Conservation (phyloP, 2,888 invertebrate species). For the Hypsopygia costalis region DNA sequence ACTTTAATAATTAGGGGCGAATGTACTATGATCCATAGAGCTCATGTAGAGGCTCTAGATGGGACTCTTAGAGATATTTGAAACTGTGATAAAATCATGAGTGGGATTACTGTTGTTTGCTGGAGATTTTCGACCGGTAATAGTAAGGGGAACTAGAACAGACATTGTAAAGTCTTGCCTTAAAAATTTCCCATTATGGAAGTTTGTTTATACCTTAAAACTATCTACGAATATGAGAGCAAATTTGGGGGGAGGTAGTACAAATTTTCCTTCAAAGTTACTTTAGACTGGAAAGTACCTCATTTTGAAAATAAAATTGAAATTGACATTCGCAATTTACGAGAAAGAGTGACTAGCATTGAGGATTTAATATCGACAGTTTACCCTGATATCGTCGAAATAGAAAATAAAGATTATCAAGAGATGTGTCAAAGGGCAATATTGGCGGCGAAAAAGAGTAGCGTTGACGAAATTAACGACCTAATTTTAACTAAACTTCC, state of each 20-base stretch:
- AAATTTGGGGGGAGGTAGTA: slow-evolving; percentile 22
- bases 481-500: slow-evolving; percentile 21
- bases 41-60: slow-evolving; percentile 23
- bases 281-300: slow-evolving; percentile 23
- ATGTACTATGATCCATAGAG: slow-evolving; percentile 23
- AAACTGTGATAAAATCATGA: slow-evolving; percentile 13
- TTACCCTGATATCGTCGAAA: slow-evolving; percentile 20
- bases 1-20: slow-evolving; percentile 21
- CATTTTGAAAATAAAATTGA: slow-evolving; percentile 21
- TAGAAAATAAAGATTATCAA: slow-evolving; percentile 15
- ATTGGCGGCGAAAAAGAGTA: slow-evolving; percentile 23
- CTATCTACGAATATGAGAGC: slow-evolving; percentile 25
- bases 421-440: slow-evolving; percentile 20
- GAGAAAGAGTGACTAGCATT: slow-evolving; percentile 17
- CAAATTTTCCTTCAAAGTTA: slow-evolving; percentile 22
- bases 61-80: slow-evolving; percentile 19
- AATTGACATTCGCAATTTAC: slow-evolving; percentile 21
- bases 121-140: slow-evolving; percentile 22
- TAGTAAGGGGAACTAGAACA: slow-evolving; percentile 6
- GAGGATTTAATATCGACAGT: slow-evolving; percentile 17
- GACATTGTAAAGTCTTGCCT: background rate
- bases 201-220: slow-evolving; percentile 19
- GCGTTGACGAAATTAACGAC: slow-evolving; percentile 14
- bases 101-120: slow-evolving; percentile 21
- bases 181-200: slow-evolving; percentile 20